These are phyloP conservation scores for Neodontobutis hainanensis DNA, from an alignment of 2,113 vertebrate genomes.

Conservation along the genomic window DNA sequence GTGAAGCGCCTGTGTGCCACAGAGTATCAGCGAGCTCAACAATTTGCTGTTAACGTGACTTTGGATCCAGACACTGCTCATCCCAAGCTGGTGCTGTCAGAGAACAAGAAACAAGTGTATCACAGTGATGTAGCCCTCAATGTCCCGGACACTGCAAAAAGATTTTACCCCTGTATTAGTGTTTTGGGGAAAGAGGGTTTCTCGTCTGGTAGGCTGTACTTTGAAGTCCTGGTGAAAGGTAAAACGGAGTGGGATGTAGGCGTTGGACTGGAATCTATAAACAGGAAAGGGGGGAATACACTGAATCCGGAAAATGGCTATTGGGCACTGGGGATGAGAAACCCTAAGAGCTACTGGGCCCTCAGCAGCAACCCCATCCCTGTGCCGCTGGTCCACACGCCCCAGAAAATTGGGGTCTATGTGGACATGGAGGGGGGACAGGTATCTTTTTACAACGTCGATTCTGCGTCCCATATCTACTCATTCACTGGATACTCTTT, in stretches of 20 bases:
- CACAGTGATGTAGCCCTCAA: conserved; percentile 34
- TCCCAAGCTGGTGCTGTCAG: conserved; percentile 68
- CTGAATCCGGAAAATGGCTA: conserved; percentile 71
- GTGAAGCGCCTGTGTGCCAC: conserved; percentile 50
- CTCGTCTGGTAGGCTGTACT: conserved; percentile 69
- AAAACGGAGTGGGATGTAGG: conserved; percentile 77
- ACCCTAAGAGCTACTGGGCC: conserved; percentile 56
- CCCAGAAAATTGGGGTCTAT: conserved; percentile 81
- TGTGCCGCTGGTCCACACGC: conserved; percentile 70
- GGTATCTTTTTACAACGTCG: conserved; percentile 83
- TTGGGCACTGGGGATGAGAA: conserved; percentile 71
- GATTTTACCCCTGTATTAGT: conserved; percentile 68
- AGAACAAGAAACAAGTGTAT: conserved; percentile 59
- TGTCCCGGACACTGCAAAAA: conserved; percentile 49
- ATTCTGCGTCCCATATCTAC: conserved; percentile 75
- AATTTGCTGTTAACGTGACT: conserved; percentile 63
- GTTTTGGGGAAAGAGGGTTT: conserved; percentile 72
- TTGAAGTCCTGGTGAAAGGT: conserved; percentile 70
- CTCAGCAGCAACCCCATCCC: conserved; percentile 53
- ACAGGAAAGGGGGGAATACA: conserved; percentile 63
- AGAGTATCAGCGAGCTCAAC: conserved; percentile 55
- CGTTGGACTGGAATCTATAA: conserved; percentile 63
- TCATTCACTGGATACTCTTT: conserved; percentile 82
- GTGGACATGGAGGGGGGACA: conserved; percentile 81
- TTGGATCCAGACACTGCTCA: conserved; percentile 73